Base-by-base conservation (phyloP, 2,888 invertebrate genomes). In the Sylvicola cinctus region DNA sequence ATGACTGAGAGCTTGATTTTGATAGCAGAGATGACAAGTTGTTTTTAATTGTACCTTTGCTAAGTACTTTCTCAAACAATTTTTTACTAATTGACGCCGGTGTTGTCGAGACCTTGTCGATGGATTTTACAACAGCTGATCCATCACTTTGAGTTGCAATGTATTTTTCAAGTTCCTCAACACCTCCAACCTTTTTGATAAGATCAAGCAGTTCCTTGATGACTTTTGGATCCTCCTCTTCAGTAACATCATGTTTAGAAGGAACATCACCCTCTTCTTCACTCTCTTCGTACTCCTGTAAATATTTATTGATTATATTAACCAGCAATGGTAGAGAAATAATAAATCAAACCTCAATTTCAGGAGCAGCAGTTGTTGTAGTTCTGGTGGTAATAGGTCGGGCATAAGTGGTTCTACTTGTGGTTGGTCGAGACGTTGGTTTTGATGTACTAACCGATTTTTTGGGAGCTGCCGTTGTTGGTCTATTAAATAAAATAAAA, bases 121-220 rank as follows among this genome's bases (percentile, higher is more conserved):
- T 55, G 35, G 63, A 63, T 20, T 52, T 50, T 0, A 61, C 51
- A 45, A 55, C 66, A 32, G 55, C 60, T 1, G 55, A 44, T 1
- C 53, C 66, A 20, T 64, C 65, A 7, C 62, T 65, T 43, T 68
- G 65, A 5, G 62, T 49, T 16, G 63, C 56, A 12, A 84, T 54
- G 39, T 83, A 81, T 46, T 77, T 84, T 52, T 85, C 85, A 12
- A 87, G 52, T 47, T 85, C 78, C 48, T 85, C 85, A 2, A 87
- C 70, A 12, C 87, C 85, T 67, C 83, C 84, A 37, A 81, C 76
- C 69, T 83, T 83, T 51, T 74, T 81, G 42, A 85, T 84, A 3
- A 85, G 63, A 42, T 78, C 76, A 33, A 85, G 74, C 4, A 85
- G 58, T 50, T 85, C 84, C 48, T 84, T 84, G 36, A 84, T 74